phyloP scores from a whole-genome alignment of 2,113 vertebrate genomes.

The Laticauda laticaudata region DNA sequence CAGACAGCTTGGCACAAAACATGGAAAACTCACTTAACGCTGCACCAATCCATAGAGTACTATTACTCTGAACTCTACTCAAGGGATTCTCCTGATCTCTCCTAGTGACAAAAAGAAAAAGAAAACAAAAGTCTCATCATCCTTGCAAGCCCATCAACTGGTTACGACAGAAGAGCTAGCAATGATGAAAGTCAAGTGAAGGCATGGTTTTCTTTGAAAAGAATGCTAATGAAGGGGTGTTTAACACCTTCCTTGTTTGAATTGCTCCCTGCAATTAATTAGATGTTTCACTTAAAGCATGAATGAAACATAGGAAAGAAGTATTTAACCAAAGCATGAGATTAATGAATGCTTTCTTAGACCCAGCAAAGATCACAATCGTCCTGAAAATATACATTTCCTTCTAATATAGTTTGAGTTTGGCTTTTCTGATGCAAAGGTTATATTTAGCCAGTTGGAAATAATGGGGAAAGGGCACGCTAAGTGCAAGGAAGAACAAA shows the following conservation, averaged over 20 bases:
- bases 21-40: conserved; percentile 51
- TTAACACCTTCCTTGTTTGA: conserved; percentile 20
- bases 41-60: conserved; percentile 37
- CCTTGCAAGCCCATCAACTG: conserved; percentile 37
- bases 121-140: conserved; percentile 35
- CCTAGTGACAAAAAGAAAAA: conserved; percentile 20
- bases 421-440: conserved; percentile 30
- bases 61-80: conserved; percentile 26
- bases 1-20: conserved; percentile 35
- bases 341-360: conserved; percentile 28
- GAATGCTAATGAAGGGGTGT: conserved; percentile 32
- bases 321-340: conserved; percentile 32
- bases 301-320: conserved; percentile 47
- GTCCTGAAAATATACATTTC: conserved; percentile 39
- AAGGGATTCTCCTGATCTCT: conserved; percentile 46
- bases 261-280: conserved; percentile 46
- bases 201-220: conserved; percentile 17
- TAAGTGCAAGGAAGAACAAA: conserved; percentile 5
- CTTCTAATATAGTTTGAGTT: conserved; percentile 40
- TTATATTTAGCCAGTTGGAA: conserved; percentile 30
- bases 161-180: conserved; percentile 40
- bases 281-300: conserved; percentile 29
- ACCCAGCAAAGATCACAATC: conserved; percentile 35
- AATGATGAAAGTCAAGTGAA: conserved; percentile 25
- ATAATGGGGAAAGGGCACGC: conserved; percentile 8